Evolutionary conservation across 2,888 invertebrate genomes (phyloP), one percentile per base, ranked within the genome.

Genomic region (Pheosia tremula): DNA sequence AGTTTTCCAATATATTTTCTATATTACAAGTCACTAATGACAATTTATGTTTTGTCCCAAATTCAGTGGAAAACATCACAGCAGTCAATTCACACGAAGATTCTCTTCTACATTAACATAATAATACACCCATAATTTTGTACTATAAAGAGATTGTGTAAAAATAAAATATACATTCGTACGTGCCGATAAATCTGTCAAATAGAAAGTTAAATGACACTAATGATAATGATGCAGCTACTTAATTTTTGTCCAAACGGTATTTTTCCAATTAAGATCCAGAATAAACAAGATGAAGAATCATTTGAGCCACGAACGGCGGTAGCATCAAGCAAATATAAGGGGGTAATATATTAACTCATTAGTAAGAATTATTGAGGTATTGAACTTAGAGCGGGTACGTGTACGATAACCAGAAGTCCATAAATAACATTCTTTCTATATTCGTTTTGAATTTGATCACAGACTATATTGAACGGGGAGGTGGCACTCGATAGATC

Each of bases 71-170:
- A 71, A 75, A 74, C 64, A 63, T 69, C 67, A 73, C 69, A 59
- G 72, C 67, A 71, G 60, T 73, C 72, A 67, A 72, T 81, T 82
- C 83, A 78, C 82, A 83, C 81, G 82, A 59, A 79, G 79, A 79
- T 82, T 71, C 75, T 72, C 68, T 70, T 62, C 24, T 45, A 24
- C 59, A 74, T 75, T 75, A 75, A 24, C 72, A 75, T 75, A 75
- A 75, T 72, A 75, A 76, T 76, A 72, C 71, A 70, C 45, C 64
- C 68, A 74, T 72, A 74, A 75, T 75, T 75, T 75, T 74, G 76
- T 76, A 66, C 55, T 72, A 67, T 65, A 66, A 75, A 71, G 66
- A 72, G 66, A 74, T 59, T 72, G 68, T 69, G 67, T 68, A 62
- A 69, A 72, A 70, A 69, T 64, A 70, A 73, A 64, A 75, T 55